Evolutionary conservation across 2,888 invertebrate species (phyloP).

Genomic region (Volucella zonaria): DNA sequence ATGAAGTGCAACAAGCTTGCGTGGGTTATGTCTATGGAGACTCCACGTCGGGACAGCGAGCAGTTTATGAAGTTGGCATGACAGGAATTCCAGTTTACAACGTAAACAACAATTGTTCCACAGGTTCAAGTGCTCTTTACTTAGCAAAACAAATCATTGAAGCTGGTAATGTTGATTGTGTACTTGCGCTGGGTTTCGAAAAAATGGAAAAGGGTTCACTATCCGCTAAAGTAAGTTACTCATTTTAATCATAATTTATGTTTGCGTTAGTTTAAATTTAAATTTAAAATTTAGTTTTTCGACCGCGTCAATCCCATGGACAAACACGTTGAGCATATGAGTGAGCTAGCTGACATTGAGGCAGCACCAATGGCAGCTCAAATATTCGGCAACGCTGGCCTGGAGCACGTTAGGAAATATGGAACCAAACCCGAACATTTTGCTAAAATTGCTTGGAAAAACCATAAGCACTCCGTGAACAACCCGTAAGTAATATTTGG

Average conservation of each 20-base stretch:
- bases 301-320: conserved; percentile 96
- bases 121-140: conserved; percentile 95
- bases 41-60: conserved; percentile 97
- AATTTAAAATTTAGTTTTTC: conserved; percentile 84
- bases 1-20: conserved; percentile 93
- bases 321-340: conserved; percentile 93
- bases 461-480: conserved; percentile 97
- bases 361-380: conserved; percentile 95
- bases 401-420: conserved; percentile 92
- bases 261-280: neutral
- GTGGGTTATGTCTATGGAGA: conserved; percentile 98
- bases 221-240: conserved; percentile 85
- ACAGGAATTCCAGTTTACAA: conserved; percentile 98
- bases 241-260: neutral
- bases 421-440: conserved; percentile 96
- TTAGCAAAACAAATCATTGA: conserved; percentile 96
- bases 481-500: conserved; percentile 89
- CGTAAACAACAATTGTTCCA: conserved; percentile 99
- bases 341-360: conserved; percentile 90
- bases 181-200: conserved; percentile 97
- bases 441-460: conserved; percentile 98
- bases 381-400: conserved; percentile 97
- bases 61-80: conserved; percentile 96
- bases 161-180: conserved; percentile 92
- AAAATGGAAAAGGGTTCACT: conserved; percentile 98